phyloP scores from a whole-genome alignment of 2,797 vertebrate genomes.

The Gorsachius magnificus region DNA sequence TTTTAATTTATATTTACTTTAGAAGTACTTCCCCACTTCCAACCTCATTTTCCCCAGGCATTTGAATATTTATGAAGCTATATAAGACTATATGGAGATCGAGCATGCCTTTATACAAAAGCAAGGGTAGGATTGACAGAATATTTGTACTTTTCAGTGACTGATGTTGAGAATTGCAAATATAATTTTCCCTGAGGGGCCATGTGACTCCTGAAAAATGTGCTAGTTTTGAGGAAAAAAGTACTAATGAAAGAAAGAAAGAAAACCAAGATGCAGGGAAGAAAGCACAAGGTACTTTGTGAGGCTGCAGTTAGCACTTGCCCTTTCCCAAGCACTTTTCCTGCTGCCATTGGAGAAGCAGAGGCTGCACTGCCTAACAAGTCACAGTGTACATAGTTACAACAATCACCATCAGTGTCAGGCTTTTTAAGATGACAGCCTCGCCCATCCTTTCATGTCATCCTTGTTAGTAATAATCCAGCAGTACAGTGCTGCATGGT shows the following conservation, averaged over 20 bases:
- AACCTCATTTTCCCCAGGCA: not conserved
- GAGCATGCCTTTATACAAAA: not conserved
- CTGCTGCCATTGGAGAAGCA: slow-evolving; percentile 25
- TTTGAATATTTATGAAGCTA: slow-evolving; percentile 10
- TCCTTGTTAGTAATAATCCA: slow-evolving; percentile 21
- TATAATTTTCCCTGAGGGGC: not conserved
- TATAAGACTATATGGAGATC: not conserved
- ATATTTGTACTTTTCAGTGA: slow-evolving; percentile 17
- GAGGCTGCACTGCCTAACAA: slow-evolving; percentile 43
- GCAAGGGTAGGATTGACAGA: not conserved
- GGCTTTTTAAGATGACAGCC: slow-evolving; percentile 29
- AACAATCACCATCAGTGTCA: not conserved
- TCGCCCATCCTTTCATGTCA: not conserved
- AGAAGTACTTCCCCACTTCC: not conserved
- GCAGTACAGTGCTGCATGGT: not conserved
- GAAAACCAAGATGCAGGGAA: not conserved
- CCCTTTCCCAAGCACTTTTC: not conserved
- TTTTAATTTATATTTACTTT: slow-evolving; percentile 24
- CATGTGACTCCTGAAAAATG: not conserved
- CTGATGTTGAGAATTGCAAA: slow-evolving; percentile 15
- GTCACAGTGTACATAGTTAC: slow-evolving; percentile 13
- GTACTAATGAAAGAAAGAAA: not conserved
- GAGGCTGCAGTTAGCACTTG: not conserved
- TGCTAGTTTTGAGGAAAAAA: not conserved
- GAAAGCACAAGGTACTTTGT: not conserved